A percentile compares a stretch with the other conserved stretches of the same genome.
Conservation (phyloP, 2,113 vertebrate species). For the Meles meles region DNA sequence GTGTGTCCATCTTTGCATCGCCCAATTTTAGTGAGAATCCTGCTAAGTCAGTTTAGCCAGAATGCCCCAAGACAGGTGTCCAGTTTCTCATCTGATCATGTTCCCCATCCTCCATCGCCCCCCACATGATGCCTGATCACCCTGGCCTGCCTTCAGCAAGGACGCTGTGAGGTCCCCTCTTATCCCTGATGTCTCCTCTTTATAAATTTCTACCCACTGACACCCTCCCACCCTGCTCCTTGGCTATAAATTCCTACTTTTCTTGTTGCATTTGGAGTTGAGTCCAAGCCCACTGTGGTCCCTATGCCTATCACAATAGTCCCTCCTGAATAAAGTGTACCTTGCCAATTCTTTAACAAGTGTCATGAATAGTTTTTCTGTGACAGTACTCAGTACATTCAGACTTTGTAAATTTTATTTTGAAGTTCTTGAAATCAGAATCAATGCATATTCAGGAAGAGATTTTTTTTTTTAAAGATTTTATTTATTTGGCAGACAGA, state of each 20-base stretch:
- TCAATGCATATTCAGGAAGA: neutral
- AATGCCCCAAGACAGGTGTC: neutral
- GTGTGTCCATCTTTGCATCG: neutral
- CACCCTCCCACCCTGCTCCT: neutral
- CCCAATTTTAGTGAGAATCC: neutral
- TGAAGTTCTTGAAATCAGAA: neutral
- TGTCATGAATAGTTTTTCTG: neutral
- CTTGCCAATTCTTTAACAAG: neutral
- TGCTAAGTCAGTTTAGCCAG: neutral
- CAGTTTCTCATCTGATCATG: neutral
- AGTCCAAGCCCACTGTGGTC: neutral
- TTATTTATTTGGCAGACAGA: no score
- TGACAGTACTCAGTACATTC: neutral
- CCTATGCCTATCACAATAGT: neutral
- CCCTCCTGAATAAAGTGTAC: neutral
- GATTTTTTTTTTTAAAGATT: neutral
- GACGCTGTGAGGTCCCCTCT: neutral
- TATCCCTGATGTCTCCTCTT: neutral
- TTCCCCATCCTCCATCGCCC: neutral
- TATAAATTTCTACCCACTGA: neutral
- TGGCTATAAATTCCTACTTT: neutral
- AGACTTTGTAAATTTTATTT: neutral
- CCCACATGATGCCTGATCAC: neutral
- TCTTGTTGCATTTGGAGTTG: neutral
- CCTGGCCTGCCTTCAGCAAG: neutral